These are phyloP conservation scores for Poecilus cupreus DNA, from an alignment of 2,888 invertebrate genomes.

Conservation along the genomic window DNA sequence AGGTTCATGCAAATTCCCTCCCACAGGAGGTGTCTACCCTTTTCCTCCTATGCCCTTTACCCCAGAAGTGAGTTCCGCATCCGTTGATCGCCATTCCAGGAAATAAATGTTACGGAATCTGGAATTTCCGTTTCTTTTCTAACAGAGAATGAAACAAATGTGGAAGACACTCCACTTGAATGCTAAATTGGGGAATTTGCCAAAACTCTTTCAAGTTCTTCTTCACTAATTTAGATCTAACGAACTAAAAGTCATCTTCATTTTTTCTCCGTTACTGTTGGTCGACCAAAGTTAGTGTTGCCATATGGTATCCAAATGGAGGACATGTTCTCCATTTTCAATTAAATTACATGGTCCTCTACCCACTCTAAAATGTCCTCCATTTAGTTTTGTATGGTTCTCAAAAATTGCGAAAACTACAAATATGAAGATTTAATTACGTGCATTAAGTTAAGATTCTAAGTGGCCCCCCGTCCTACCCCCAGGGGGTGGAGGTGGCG, in stretches of 20 bases:
- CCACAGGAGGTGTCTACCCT: conserved; percentile 25
- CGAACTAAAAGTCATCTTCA: conserved; percentile 13
- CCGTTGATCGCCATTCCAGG: conserved; percentile 48
- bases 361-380: neutral
- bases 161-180: conserved; percentile 17
- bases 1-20: conserved; percentile 56
- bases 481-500: too few species aligned
- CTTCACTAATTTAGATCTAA: conserved; percentile 23
- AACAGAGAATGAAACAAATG: neutral
- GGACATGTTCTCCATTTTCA: neutral
- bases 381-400: neutral
- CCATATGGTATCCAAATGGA: neutral
- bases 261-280: too few species aligned
- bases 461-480: too few species aligned
- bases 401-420: neutral
- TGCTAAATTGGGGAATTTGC: conserved; percentile 22
- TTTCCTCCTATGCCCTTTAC: neutral
- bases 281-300: too few species aligned
- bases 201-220: neutral
- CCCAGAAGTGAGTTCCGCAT: conserved; percentile 10
- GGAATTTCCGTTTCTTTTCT: conserved; percentile 48
- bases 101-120: conserved; percentile 52
- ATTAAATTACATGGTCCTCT: neutral
- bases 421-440: neutral
- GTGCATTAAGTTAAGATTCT: neutral